Conservation (phyloP, 1,140 invertebrate species). For the Drosophila subpulchrella region DNA sequence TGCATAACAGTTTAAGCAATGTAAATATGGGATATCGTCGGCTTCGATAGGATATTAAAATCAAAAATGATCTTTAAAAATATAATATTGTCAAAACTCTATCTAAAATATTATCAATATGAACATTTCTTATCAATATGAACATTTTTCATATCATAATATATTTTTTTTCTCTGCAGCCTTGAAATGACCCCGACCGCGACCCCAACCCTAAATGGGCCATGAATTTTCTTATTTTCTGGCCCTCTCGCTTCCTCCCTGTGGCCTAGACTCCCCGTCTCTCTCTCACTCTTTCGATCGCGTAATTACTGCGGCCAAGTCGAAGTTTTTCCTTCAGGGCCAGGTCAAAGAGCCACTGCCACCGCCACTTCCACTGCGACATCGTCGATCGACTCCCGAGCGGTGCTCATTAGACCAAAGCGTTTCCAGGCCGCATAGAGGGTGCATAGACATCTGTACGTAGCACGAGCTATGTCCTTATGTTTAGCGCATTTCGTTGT, state of each 20-base stretch:
- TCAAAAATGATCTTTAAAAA: no score
- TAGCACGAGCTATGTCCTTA: conserved; percentile 78
- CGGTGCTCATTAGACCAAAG: conserved; percentile 80
- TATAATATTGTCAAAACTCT: no score
- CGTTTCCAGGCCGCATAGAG: conserved; percentile 54
- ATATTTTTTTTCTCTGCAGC: conserved; percentile 14
- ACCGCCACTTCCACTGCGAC: conserved; percentile 8
- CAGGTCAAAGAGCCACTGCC: conserved; percentile 36
- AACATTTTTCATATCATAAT: no score
- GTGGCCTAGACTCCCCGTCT: not conserved
- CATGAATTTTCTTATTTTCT: conserved; percentile 64
- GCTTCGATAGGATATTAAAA: no score
- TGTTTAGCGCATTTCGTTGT: conserved; percentile 71
- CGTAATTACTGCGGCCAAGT: conserved; percentile 72
- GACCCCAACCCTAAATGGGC: conserved; percentile 50
- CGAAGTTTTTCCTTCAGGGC: conserved; percentile 70
- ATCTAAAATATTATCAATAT: not conserved
- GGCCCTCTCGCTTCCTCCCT: not conserved
- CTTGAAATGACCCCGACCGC: conserved; percentile 53
- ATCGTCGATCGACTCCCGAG: conserved; percentile 11
- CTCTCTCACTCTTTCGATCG: conserved; percentile 29
- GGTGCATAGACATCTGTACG: conserved; percentile 36
- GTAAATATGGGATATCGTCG: no score
- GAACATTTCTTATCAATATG: not conserved
- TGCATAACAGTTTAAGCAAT: no score